Evolutionary conservation across 2,797 vertebrate genomes (phyloP), one percentile per base, ranked within the genome.

Genomic region (Lacerta bilineata): DNA sequence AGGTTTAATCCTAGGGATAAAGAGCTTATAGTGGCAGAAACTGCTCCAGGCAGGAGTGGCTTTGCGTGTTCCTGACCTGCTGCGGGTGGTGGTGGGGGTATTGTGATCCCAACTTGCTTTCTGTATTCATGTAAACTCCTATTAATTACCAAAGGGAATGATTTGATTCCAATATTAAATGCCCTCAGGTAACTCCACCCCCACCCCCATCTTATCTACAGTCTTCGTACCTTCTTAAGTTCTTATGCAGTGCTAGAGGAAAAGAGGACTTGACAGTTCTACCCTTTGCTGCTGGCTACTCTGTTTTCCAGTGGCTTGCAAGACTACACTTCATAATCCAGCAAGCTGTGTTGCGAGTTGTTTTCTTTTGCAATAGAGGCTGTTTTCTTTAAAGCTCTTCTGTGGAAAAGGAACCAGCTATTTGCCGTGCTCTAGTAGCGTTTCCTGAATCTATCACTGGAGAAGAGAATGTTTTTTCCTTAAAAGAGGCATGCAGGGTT

Each of bases 361-460:
- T 23, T 59, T 84, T 29, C 46, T 80, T 84, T 84, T 68, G n/a
- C 46, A 83, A 83, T 23, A 33, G 50, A 61, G 50, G 29, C 18
- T 3, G 43, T 72, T 50, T 68, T 71, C 66, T 71, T 55, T 84
- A 33, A 72, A 25, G n/a, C 29, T 84, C 8, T 83, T 46, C 25
- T 41, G 50, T 11, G 55, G 43, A 61, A 64, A 39, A 76, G 50
- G 84, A 85, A 85, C 50, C 55, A 41, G 55, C n/a, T 41, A 10
- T 27, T 27, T 8, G 39, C 10, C 6, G 74, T 64, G 11, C 20
- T 84, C 33, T 29, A 10, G 41, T 27, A 17, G 13, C 33, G n/a
- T 36, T 55, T n/a, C n/a, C 77, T 29, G n/a, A 18, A 55, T 86
- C 55, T 76, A 3, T 74, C 33, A 50, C 2, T 78, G 25, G 33